Evolutionary conservation across 2,797 vertebrate species (phyloP).

Genomic region (Phrynocephalus forsythii): DNA sequence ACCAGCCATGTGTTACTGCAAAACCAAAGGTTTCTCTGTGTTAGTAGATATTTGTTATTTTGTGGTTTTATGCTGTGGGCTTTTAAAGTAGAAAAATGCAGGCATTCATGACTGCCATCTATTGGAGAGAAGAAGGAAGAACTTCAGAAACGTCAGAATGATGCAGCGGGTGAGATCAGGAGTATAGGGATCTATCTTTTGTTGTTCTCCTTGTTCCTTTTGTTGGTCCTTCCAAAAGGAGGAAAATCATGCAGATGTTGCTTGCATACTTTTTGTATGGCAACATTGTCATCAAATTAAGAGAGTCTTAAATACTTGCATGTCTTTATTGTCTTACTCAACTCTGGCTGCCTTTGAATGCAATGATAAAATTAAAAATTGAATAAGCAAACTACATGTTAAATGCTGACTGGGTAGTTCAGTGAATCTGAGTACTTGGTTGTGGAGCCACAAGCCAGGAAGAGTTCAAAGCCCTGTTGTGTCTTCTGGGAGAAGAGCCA

Average conservation of each 20-base stretch:
- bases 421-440: no score
- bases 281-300: background rate
- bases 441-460: no score
- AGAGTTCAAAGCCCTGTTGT: no score
- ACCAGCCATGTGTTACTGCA: background rate
- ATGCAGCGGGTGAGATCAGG: background rate
- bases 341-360: background rate
- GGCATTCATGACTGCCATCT: conserved; percentile 1
- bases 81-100: background rate
- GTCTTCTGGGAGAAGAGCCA: no score
- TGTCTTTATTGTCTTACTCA: background rate
- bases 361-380: background rate
- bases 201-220: background rate
- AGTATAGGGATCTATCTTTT: background rate
- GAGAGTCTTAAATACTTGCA: background rate
- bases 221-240: background rate
- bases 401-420: no score
- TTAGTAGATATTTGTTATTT: background rate
- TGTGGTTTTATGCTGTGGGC: background rate
- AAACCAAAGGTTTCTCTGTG: background rate
- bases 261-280: background rate
- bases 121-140: conserved; percentile 11
- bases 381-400: no score
- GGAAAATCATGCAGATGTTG: background rate
- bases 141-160: background rate